Percentiles rank a stretch among this genome's conserved stretches.
These are phyloP conservation scores for Siniperca obscura DNA, from an alignment of 2,797 vertebrate genomes.

Conservation along the genomic window DNA sequence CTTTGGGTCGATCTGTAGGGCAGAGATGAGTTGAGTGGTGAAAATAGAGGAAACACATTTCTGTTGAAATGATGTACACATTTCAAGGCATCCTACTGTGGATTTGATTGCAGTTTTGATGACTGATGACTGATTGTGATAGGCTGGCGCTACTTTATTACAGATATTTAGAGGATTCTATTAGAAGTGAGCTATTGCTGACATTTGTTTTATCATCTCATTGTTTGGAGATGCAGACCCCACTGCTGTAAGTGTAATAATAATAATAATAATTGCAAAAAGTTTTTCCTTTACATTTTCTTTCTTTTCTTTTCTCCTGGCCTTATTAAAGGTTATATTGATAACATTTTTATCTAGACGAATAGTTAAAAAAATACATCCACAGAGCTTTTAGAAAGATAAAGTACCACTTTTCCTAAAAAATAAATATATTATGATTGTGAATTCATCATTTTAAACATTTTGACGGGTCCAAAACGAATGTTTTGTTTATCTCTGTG, in stretches of 20 bases:
- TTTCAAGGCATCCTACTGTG: constrained; percentile 7
- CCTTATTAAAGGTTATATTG: not conserved
- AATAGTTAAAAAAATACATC: too few relatives aligned
- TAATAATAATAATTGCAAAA: not conserved
- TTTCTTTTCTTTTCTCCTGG: not conserved
- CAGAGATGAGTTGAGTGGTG: constrained; percentile 46
- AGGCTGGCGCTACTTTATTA: not conserved
- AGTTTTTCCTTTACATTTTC: not conserved
- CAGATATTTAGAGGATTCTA: constrained; percentile 1
- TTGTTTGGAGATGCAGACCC: not conserved
- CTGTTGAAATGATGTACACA: not conserved
- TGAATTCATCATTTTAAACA: too few relatives aligned
- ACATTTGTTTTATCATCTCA: not conserved
- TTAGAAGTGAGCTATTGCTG: not conserved
- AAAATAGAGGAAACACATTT: not conserved
- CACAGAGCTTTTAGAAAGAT: too few relatives aligned
- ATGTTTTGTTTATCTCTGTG: too few relatives aligned
- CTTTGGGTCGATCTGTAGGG: constrained; percentile 93
- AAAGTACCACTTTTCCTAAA: too few relatives aligned
- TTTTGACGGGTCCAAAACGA: too few relatives aligned
- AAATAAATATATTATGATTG: too few relatives aligned
- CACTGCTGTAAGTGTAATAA: not conserved
- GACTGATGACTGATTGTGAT: not conserved
- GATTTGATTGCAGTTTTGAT: constrained; percentile 15
- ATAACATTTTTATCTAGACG: too few relatives aligned